Base-by-base conservation (phyloP, 2,113 vertebrate genomes). In the Castor canadensis region DNA sequence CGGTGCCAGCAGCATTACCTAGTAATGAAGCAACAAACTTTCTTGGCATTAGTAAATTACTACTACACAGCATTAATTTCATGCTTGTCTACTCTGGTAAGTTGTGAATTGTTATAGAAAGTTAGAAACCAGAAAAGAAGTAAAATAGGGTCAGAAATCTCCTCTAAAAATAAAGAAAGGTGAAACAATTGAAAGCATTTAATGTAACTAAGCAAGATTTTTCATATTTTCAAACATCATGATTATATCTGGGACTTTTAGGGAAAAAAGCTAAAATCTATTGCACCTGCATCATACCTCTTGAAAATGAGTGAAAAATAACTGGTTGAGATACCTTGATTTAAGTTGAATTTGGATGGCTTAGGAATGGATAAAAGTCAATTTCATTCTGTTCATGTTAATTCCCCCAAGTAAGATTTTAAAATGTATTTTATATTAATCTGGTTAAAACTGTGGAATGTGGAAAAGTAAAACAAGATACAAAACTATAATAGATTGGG, bases 71-170 rank as follows among this genome's bases (percentile, higher is more conserved):
- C 60, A 95, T 87, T 97, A 83, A 97, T 98, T 97, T 97, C 91
- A 98, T 82, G 89, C 93, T 94, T 97, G 91, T 94, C 96, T 96
- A 90, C 67, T 89, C 80, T 90, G 67, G 52, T 81, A 85, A 96
- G 3, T 71, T 95, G 40, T 79, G 58, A 56, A 35, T 91, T 38
- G 58, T 88, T 94, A 54, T 10, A 86, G 30, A 89, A 43, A 94
- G 19, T 69, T 62, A 64, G 64, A 92, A 94, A 96, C 30, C 38
- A 89, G 10, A 93, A 30, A 83, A 76, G 20, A 88, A 47, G 72
- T 96, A 89, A 47, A 73, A 90, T 26, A 94, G 15, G 43, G 9
- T 95, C 24, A 87, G 71, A 69, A 66, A 77, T 11, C 28, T 45
- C n/a, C 43, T 82, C 82, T 73, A 49, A 40, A 83, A 83, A 84